Evolutionary conservation across 2,888 invertebrate genomes (phyloP).

Genomic region (Pyrocoelia pectoralis): DNA sequence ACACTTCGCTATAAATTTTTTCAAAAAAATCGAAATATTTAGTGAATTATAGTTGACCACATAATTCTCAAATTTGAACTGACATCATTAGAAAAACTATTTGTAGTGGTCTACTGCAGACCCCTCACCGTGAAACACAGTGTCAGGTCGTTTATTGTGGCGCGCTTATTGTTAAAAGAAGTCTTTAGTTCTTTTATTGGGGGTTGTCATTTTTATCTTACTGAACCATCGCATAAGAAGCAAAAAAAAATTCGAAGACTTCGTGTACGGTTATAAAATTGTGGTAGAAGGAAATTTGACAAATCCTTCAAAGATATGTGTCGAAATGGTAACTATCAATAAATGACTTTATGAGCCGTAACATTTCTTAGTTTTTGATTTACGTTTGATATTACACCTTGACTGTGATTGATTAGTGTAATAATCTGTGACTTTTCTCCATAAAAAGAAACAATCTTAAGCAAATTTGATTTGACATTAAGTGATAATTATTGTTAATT

Average conservation of each 20-base stretch:
- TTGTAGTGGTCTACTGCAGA: conserved; percentile 27
- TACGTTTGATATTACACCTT: conserved; percentile 46
- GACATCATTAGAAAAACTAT: conserved; percentile 13
- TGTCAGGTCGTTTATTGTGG: conserved; percentile 39
- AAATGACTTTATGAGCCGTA: conserved; percentile 56
- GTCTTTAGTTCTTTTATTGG: conserved; percentile 39
- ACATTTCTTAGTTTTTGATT: conserved; percentile 48
- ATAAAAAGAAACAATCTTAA: conserved; percentile 15
- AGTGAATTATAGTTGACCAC: conserved; percentile 16
- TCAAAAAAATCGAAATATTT: conserved; percentile 8
- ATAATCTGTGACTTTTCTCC: conserved; percentile 40
- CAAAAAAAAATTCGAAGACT: conserved; percentile 24
- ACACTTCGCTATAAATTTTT: conserved; percentile 26
- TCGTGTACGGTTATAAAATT: conserved; percentile 14
- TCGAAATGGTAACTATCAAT: conserved; percentile 52
- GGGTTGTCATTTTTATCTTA: conserved; percentile 37
- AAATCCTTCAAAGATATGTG: conserved; percentile 37
- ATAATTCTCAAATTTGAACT: conserved; percentile 17
- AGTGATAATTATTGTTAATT: neutral
- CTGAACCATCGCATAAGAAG: conserved; percentile 14
- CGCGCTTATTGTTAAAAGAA: conserved; percentile 42
- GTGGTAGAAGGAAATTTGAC: neutral
- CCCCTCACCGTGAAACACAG: conserved; percentile 28
- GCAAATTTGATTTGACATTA: neutral
- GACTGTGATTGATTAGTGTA: conserved; percentile 42